Evolutionary conservation across 2,888 invertebrate genomes (phyloP).

Genomic region (Rutpela maculata): DNA sequence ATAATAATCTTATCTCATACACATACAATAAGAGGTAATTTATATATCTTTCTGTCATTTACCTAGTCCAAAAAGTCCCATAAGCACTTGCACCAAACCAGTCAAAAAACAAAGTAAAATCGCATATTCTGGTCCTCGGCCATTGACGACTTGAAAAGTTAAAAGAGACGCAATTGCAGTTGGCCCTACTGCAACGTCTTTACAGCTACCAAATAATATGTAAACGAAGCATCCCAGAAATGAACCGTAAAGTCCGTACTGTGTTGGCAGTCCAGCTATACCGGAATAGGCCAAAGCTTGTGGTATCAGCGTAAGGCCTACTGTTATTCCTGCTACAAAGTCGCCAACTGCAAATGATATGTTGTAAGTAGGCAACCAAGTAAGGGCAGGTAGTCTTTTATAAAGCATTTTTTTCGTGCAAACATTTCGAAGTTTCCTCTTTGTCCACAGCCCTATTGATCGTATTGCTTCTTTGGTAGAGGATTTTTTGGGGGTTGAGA

Average conservation of each 20-base stretch:
- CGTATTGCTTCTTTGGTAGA: conserved; percentile 55
- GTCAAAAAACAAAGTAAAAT: conserved; percentile 85
- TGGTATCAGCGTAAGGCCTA: conserved; percentile 94
- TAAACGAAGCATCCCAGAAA: conserved; percentile 94
- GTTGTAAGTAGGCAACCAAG: conserved; percentile 88
- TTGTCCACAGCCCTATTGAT: conserved; percentile 70
- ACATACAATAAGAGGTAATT: too few relatives aligned
- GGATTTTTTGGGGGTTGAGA: not conserved
- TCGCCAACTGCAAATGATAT: conserved; percentile 88
- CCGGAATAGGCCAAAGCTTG: conserved; percentile 85
- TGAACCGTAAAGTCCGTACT: conserved; percentile 95
- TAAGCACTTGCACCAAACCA: conserved; percentile 85
- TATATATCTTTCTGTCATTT: conserved; percentile 62
- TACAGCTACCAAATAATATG: conserved; percentile 92
- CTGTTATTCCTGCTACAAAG: conserved; percentile 89
- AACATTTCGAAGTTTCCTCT: conserved; percentile 72
- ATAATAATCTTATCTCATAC: too few relatives aligned
- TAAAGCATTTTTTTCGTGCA: conserved; percentile 84
- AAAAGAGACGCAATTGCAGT: conserved; percentile 93
- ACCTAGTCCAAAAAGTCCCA: conserved; percentile 90
- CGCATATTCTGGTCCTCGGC: conserved; percentile 80
- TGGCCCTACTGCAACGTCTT: conserved; percentile 94
- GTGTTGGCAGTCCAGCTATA: conserved; percentile 78
- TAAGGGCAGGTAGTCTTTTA: conserved; percentile 84
- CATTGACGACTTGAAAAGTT: conserved; percentile 86